Evolutionary conservation across 2,888 invertebrate genomes (phyloP).

Genomic region (Aleiodes alternator): DNA sequence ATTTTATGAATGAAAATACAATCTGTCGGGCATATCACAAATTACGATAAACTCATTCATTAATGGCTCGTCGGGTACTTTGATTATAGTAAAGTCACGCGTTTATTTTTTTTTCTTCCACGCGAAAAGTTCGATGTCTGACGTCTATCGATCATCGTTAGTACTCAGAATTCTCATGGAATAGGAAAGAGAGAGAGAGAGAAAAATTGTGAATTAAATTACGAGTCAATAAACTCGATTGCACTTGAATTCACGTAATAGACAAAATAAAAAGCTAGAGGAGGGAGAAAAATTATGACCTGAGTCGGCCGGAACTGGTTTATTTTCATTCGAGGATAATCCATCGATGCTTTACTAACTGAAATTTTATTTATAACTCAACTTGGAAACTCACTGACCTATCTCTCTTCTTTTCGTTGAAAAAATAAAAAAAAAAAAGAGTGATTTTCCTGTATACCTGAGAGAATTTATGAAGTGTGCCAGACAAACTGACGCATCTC

Average conservation of each 20-base stretch:
- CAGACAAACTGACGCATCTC: slow-evolving; percentile 22
- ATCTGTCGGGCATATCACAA: too few species aligned
- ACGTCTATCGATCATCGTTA: slow-evolving; percentile 8
- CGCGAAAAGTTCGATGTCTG: background rate
- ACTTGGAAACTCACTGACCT: background rate
- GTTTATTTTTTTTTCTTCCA: background rate
- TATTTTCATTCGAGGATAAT: slow-evolving; percentile 33
- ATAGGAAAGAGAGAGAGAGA: background rate
- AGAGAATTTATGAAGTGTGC: slow-evolving; percentile 22
- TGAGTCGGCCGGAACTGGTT: slow-evolving; percentile 19
- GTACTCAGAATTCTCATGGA: background rate
- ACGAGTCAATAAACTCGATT: too few species aligned
- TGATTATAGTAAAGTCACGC: too few species aligned
- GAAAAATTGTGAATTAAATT: too few species aligned
- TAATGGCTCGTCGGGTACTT: too few species aligned
- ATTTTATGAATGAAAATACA: too few species aligned
- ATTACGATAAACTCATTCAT: too few species aligned
- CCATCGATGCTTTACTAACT: background rate
- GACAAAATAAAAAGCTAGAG: too few species aligned
- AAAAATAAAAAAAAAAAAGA: background rate
- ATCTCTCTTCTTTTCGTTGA: background rate
- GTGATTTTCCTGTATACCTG: slow-evolving; percentile 12
- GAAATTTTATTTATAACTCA: too few species aligned
- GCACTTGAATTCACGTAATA: too few species aligned
- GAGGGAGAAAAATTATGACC: slow-evolving; percentile 11